phyloP scores from a whole-genome alignment of 35 echinoderm and acorn worm genomes.

The Stichopus chloronotus region DNA sequence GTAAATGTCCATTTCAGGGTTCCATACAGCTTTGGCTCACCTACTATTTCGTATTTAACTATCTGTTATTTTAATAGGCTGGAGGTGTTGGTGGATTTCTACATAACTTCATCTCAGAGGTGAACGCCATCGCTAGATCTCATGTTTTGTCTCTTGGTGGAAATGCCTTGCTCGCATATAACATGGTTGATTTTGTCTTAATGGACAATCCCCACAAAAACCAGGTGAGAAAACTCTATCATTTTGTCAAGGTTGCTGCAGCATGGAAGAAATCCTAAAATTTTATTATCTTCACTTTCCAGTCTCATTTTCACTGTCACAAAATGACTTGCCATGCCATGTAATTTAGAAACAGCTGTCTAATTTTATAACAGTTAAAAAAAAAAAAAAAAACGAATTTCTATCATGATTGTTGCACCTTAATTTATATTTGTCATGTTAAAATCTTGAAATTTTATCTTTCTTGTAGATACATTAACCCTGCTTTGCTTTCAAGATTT shows the following conservation, averaged over 20 bases:
- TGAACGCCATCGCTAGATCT: conserved; percentile 86
- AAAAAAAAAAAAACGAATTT: too few species aligned
- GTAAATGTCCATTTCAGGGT: too few species aligned
- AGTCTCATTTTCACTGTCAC: not conserved
- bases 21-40: too few species aligned
- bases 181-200: conserved; percentile 83
- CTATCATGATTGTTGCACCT: too few species aligned
- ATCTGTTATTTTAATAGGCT: conserved; percentile 50
- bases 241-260: not conserved
- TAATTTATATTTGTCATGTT: too few species aligned
- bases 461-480: too few species aligned
- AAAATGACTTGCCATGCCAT: too few species aligned
- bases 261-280: not conserved
- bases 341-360: too few species aligned
- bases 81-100: conserved; percentile 95
- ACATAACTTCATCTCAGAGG: conserved; percentile 85
- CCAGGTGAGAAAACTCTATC: conserved; percentile 47
- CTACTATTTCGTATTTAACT: not conserved
- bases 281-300: not conserved
- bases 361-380: too few species aligned
- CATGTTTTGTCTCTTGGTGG: conserved; percentile 88
- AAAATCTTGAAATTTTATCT: too few species aligned
- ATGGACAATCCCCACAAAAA: conserved; percentile 89
- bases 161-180: conserved; percentile 83
- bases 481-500: too few species aligned